These are phyloP conservation scores for Pedetes capensis DNA, from an alignment of 2,113 vertebrate species.

Conservation along the genomic window DNA sequence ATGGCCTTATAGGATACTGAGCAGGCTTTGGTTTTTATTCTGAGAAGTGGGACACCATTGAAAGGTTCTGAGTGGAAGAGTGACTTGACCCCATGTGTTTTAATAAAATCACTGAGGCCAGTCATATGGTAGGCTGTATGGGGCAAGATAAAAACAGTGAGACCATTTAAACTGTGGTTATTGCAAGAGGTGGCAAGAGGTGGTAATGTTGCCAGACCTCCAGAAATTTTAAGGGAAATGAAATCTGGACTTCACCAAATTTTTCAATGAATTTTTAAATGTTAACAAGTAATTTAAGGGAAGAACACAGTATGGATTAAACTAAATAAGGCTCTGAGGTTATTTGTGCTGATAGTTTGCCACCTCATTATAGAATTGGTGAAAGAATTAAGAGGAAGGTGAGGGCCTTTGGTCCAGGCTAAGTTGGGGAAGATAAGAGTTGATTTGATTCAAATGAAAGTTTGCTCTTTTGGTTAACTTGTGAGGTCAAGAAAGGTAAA, in stretches of 20 bases:
- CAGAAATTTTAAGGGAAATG: not conserved
- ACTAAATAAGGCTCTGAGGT: not conserved
- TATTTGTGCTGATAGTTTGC: not conserved
- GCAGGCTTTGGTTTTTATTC: not conserved
- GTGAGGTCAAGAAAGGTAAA: not conserved
- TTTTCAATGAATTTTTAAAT: not conserved
- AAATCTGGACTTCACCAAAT: not conserved
- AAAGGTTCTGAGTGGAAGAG: not conserved
- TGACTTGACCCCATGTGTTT: slow-evolving; percentile 9
- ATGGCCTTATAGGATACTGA: not conserved
- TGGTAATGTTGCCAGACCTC: not conserved
- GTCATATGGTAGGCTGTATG: not conserved
- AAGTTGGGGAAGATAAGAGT: not conserved
- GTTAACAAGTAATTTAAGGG: slow-evolving; percentile 26
- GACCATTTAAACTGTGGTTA: not conserved
- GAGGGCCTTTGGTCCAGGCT: not conserved
- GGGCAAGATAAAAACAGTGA: not conserved
- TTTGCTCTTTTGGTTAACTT: not conserved
- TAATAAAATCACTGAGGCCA: not conserved
- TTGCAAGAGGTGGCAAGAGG: not conserved
- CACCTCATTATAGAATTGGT: not conserved
- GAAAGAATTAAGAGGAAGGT: not conserved
- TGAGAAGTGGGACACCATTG: not conserved
- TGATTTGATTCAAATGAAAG: not conserved
- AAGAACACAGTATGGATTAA: not conserved